A percentile compares a stretch with the other conserved stretches of the same genome.
phyloP scores from a whole-genome alignment of 2,888 invertebrate genomes.

The Polymixis lichenea region DNA sequence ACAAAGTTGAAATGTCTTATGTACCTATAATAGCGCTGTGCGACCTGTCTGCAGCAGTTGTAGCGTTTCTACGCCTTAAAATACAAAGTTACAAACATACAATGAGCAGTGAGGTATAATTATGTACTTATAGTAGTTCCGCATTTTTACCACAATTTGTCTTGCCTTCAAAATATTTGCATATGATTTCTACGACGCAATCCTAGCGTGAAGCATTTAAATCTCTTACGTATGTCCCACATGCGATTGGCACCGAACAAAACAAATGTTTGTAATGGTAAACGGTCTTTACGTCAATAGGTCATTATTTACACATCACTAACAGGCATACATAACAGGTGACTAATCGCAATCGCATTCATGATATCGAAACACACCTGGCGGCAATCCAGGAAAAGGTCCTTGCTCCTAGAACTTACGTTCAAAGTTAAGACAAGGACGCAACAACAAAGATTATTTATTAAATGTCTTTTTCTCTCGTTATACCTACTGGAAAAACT shows the following conservation, averaged over 20 bases:
- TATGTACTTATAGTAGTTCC: slow-evolving; percentile 11
- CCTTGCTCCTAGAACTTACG: slow-evolving; percentile 31
- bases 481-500: no score
- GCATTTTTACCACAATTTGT: slow-evolving; percentile 12
- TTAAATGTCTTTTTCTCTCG: no score
- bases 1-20: no score
- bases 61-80: neutral
- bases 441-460: no score
- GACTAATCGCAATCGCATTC: slow-evolving; percentile 44
- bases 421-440: neutral
- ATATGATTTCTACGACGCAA: slow-evolving; percentile 12
- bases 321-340: slow-evolving; percentile 23
- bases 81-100: neutral
- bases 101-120: neutral
- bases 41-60: neutral
- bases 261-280: slow-evolving; percentile 38
- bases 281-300: slow-evolving; percentile 27
- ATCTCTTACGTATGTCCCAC: slow-evolving; percentile 9
- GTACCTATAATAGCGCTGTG: neutral
- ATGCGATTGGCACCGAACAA: slow-evolving; percentile 29
- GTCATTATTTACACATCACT: slow-evolving; percentile 50
- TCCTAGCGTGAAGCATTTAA: slow-evolving; percentile 26
- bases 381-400: slow-evolving; percentile 39
- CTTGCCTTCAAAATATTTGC: neutral
- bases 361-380: slow-evolving; percentile 36